A percentile compares a stretch with the other conserved stretches of the same genome.
phyloP scores from a whole-genome alignment of 2,888 invertebrate genomes.

The Sceliomorpha sp. region DNA sequence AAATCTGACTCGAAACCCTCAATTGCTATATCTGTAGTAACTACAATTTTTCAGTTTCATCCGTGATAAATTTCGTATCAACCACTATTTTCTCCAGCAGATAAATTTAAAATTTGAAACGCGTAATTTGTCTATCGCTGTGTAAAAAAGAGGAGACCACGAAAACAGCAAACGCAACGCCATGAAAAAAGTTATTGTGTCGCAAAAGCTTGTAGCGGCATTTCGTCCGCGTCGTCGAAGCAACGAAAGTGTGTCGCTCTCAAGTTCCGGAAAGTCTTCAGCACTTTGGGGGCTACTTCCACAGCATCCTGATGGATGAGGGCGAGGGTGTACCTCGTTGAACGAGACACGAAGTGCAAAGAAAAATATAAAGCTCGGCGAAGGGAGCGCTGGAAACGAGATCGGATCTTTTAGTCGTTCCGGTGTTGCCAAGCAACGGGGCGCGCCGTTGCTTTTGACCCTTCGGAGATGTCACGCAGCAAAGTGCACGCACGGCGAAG shows the following conservation, averaged over 20 bases:
- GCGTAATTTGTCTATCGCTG: too few relatives aligned
- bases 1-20: too few relatives aligned
- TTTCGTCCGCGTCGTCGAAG: too few relatives aligned
- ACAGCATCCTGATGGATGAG: slow-evolving; percentile 8
- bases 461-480: slow-evolving; percentile 65
- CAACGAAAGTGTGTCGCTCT: not conserved
- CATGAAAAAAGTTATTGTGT: too few relatives aligned
- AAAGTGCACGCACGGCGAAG: slow-evolving; percentile 52
- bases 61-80: too few relatives aligned
- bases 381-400: slow-evolving; percentile 42
- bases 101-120: too few relatives aligned
- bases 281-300: not conserved
- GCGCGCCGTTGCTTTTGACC: slow-evolving; percentile 53
- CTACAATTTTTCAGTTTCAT: too few relatives aligned
- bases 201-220: too few relatives aligned
- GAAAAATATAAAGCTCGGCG: slow-evolving; percentile 55
- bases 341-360: slow-evolving; percentile 58
- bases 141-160: too few relatives aligned
- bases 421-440: slow-evolving; percentile 67
- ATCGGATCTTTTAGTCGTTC: slow-evolving; percentile 45
- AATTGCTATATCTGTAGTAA: too few relatives aligned
- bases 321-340: slow-evolving; percentile 55
- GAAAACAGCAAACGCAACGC: too few relatives aligned
- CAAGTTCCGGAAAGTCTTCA: not conserved
- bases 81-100: too few relatives aligned